Base-by-base conservation (phyloP, 2,797 vertebrate species). In the Carapus acus region DNA sequence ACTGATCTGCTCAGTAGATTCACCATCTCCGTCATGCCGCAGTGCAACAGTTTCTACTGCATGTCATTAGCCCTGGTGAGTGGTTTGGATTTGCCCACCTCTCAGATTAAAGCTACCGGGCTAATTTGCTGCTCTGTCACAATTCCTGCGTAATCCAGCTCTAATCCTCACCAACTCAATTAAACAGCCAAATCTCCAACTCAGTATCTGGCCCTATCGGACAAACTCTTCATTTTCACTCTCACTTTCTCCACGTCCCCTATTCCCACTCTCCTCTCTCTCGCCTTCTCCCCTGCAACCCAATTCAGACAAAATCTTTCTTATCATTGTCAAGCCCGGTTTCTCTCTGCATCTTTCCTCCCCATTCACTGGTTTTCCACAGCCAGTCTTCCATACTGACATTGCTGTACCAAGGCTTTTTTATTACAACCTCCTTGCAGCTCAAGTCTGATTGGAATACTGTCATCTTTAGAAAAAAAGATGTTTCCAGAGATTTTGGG, bases 51-150 rank as follows among this genome's bases (percentile, higher is more conserved):
- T n/a, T n/a, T n/a, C n/a, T n/a, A n/a, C n/a, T n/a, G n/a, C n/a
- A n/a, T n/a, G n/a, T n/a, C n/a, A n/a, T n/a, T n/a, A 40, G 67
- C 67, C 72, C 73, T 77, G 77, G 75, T 69, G 52, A 78, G 53
- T 69, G 40, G 69, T 79, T 61, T 59, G 48, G 74, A 71, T 82
- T 74, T 76, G 78, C 78, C 76, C 66, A 69, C 63, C 75, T 81
- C 73, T 71, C 74, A 82, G 84, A 88, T 90, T 88, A 88, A 87
- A 81, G 74, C 69, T 82, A 82, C 74, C 72, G 41, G 76, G 88
- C 84, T 88, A 88, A 88, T 88, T 89, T 88, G 81, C 83, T 72
- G 76, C 85, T 81, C 66, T 81, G 82, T 82, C 55, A 52, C 75
- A 75, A 87, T 85, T 84, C 79, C 78, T 54, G 41, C 73, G 78